Evolutionary conservation across 2,797 vertebrate genomes (phyloP).

Genomic region (Chaunax sp.): DNA sequence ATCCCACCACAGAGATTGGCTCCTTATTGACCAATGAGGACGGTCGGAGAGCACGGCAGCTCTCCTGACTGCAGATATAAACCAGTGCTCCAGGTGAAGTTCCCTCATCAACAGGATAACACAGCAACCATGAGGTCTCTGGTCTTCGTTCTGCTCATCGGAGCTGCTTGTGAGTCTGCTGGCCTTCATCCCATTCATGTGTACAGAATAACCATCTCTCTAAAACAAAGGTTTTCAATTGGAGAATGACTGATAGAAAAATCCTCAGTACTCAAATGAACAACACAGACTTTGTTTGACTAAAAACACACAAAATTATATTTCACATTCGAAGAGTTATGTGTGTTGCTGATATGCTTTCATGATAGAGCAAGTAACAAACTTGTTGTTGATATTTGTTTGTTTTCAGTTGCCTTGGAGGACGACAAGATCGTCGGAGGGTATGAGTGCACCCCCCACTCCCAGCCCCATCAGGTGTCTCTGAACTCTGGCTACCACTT

Average conservation of each 20-base stretch:
- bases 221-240: too few species aligned
- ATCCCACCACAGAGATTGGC: slow-evolving; percentile 26
- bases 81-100: not conserved
- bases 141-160: slow-evolving; percentile 80
- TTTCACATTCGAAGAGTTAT: too few species aligned
- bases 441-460: slow-evolving; percentile 58
- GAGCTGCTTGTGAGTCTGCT: slow-evolving; percentile 79
- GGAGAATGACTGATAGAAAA: not conserved
- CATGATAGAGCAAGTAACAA: too few species aligned
- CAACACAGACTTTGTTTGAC: too few species aligned
- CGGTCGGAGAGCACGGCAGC: not conserved
- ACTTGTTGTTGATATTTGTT: not conserved
- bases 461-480: slow-evolving; percentile 71
- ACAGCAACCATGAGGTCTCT: slow-evolving; percentile 70
- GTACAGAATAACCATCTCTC: too few species aligned
- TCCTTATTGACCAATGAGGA: slow-evolving; percentile 42
- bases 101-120: slow-evolving; percentile 49
- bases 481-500: slow-evolving; percentile 68
- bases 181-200: not conserved
- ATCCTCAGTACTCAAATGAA: not conserved
- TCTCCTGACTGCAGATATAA: slow-evolving; percentile 1
- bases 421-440: slow-evolving; percentile 77
- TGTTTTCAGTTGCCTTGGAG: slow-evolving; percentile 53
- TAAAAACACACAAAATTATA: too few species aligned
- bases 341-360: not conserved